These are phyloP conservation scores for Chloroclysta siterata DNA, from an alignment of 2,888 invertebrate species.

Conservation along the genomic window DNA sequence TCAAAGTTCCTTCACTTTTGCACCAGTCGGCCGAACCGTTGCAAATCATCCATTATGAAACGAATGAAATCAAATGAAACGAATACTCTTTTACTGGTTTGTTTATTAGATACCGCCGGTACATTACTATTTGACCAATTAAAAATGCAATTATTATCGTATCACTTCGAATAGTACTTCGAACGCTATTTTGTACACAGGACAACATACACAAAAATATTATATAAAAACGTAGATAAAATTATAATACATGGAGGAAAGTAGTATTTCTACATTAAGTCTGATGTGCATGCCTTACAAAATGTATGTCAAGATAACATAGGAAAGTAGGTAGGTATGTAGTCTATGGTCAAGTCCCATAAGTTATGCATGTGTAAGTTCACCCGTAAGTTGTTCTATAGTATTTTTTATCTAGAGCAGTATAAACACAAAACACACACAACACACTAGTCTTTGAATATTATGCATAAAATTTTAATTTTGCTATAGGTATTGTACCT, in stretches of 20 bases:
- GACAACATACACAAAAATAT: slow-evolving; percentile 60
- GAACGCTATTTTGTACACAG: slow-evolving; percentile 76
- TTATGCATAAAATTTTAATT: slow-evolving; percentile 11
- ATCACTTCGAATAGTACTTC: slow-evolving; percentile 70
- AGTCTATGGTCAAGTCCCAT: slow-evolving; percentile 16
- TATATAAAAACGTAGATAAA: slow-evolving; percentile 46
- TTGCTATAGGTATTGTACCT: slow-evolving; percentile 1
- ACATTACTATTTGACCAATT: slow-evolving; percentile 77
- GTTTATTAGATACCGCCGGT: slow-evolving; percentile 79
- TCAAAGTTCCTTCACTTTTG: slow-evolving; percentile 49
- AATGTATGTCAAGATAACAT: slow-evolving; percentile 11
- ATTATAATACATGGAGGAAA: slow-evolving; percentile 40
- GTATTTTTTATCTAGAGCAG: slow-evolving; percentile 3
- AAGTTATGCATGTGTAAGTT: slow-evolving; percentile 31
- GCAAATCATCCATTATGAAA: slow-evolving; percentile 43
- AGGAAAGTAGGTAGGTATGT: slow-evolving; percentile 9
- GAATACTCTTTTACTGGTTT: slow-evolving; percentile 63
- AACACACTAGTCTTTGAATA: slow-evolving; percentile 15
- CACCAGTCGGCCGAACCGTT: slow-evolving; percentile 26
- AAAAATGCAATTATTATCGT: slow-evolving; percentile 76
- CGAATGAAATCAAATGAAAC: slow-evolving; percentile 49
- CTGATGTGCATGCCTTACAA: slow-evolving; percentile 57
- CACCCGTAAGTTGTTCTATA: neutral
- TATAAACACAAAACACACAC: slow-evolving; percentile 14
- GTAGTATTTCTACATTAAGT: slow-evolving; percentile 64